Evolutionary conservation across 2,797 vertebrate species (phyloP), one percentile per base, ranked within the genome.

Genomic region (Ctenopoma kingsleyae): DNA sequence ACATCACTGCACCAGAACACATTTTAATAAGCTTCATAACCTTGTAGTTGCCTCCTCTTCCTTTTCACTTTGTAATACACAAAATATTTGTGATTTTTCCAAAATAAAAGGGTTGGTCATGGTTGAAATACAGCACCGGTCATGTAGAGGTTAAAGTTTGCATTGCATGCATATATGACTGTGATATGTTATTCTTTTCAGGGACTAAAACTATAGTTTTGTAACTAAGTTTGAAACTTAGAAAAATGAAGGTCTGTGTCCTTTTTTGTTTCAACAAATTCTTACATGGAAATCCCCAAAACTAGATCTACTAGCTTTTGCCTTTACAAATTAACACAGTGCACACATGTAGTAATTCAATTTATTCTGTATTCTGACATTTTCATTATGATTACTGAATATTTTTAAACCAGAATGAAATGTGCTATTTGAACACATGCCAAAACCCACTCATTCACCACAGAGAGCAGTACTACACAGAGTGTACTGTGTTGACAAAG

Each of bases 21-120:
- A 52, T 19, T 81, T 85, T 86, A 82, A 84, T 76, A 71, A 76
- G 78, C 55, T 74, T 73, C 71, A 85, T 82, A 78, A 87, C 84
- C 41, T 23, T 44, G 2, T 49, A 54, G 61, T 71, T 64, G 43
- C 35, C 67, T 77, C 57, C 30, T 76, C 27, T 3, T 57, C 74
- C 32, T 82, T 66, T 79, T 36, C 64, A 62, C 47, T 69, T 54
- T 69, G 9, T 15, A 43, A 60, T 22, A 67, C 55, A 66, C 0
- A n/a, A 41, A 53, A 44, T 35, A 62, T 68, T 58, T 10, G 54
- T 53, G n/a, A 48, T 35, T 50, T 16, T 49, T 20, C 13, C 20
- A 22, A 13, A 44, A 66, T 71, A 44, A 46, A 6, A 50, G 15
- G 1, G 10, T 52, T 36, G 40, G 47, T 43, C 15, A 59, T 12